A percentile compares a stretch with the other conserved stretches of the same genome.
These are phyloP conservation scores for Archegozetes longisetosus DNA, from an alignment of 1,140 invertebrate species.

Conservation along the genomic window DNA sequence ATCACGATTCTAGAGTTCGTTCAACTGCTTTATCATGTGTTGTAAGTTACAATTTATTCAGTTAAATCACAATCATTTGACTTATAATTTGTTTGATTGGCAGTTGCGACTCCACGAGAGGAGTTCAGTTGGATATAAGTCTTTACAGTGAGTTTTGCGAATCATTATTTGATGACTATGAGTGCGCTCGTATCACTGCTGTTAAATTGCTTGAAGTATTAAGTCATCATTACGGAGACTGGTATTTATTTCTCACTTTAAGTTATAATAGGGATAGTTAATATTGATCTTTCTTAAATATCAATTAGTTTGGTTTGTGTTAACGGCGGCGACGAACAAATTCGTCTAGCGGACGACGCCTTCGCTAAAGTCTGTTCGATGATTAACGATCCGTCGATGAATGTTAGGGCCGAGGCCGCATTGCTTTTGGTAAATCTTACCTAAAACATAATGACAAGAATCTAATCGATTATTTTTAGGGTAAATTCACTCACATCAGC, in stretches of 20 bases:
- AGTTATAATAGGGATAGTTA: constrained; percentile 13
- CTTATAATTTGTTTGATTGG: constrained; percentile 10
- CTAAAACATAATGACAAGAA: background rate
- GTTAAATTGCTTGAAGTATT: constrained; percentile 69
- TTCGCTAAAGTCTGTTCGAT: constrained; percentile 88
- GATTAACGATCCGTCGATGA: constrained; percentile 76
- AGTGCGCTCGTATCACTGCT: constrained; percentile 71
- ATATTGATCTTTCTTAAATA: constrained; percentile 1
- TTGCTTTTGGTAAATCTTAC: constrained; percentile 29
- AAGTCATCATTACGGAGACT: constrained; percentile 65
- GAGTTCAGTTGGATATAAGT: constrained; percentile 42
- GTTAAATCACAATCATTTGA: background rate
- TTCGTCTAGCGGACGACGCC: constrained; percentile 79
- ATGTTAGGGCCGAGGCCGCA: constrained; percentile 60
- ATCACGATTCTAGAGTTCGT: constrained; percentile 75
- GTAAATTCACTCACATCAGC: constrained; percentile 70
- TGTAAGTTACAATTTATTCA: constrained; percentile 34
- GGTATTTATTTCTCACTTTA: constrained; percentile 15
- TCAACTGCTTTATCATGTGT: constrained; percentile 69
- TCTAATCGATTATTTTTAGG: constrained; percentile 27
- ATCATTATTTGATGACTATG: constrained; percentile 80
- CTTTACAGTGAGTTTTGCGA: constrained; percentile 65
- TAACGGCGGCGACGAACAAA: constrained; percentile 25
- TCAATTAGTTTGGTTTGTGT: constrained; percentile 23
- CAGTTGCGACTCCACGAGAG: constrained; percentile 6